Evolutionary conservation across 1,140 invertebrate genomes (phyloP).

Genomic region (Geopemphigus sp.): DNA sequence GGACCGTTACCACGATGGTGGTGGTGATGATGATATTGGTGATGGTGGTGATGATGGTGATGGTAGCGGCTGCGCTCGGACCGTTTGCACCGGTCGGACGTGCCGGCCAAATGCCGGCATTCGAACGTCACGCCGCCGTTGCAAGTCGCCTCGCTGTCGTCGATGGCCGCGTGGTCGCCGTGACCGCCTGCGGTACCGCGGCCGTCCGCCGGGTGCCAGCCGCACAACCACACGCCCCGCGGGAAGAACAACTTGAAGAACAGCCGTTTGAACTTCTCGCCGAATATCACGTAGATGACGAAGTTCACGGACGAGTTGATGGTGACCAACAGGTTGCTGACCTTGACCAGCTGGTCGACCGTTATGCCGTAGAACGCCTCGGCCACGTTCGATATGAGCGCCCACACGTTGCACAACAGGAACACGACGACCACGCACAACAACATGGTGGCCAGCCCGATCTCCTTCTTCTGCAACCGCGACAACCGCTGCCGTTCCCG

Average conservation of each 20-base stretch:
- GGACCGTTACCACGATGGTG: no score
- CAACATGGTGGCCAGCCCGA: conserved; percentile 88
- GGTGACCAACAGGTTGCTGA: conserved; percentile 88
- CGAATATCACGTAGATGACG: conserved; percentile 95
- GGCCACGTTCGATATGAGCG: conserved; percentile 83
- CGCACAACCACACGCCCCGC: conserved; percentile 59
- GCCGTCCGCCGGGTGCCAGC: conserved; percentile 58
- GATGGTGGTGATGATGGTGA: background rate
- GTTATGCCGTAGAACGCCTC: conserved; percentile 72
- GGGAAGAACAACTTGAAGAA: conserved; percentile 85
- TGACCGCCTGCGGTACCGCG: conserved; percentile 59
- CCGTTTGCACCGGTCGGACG: background rate
- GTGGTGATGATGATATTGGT: background rate
- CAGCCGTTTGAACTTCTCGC: conserved; percentile 90
- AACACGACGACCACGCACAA: conserved; percentile 92
- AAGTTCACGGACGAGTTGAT: conserved; percentile 97
- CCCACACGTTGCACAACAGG: conserved; percentile 89
- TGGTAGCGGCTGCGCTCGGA: background rate
- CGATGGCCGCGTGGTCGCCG: background rate
- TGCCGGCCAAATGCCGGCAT: background rate
- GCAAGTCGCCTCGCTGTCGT: conserved; percentile 28
- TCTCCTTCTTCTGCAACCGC: conserved; percentile 77
- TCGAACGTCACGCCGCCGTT: conserved; percentile 15
- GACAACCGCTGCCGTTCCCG: conserved; percentile 76
- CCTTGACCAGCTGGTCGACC: conserved; percentile 75